phyloP scores from a whole-genome alignment of 2,888 invertebrate species.

The Rambutsinella grinnellia region DNA sequence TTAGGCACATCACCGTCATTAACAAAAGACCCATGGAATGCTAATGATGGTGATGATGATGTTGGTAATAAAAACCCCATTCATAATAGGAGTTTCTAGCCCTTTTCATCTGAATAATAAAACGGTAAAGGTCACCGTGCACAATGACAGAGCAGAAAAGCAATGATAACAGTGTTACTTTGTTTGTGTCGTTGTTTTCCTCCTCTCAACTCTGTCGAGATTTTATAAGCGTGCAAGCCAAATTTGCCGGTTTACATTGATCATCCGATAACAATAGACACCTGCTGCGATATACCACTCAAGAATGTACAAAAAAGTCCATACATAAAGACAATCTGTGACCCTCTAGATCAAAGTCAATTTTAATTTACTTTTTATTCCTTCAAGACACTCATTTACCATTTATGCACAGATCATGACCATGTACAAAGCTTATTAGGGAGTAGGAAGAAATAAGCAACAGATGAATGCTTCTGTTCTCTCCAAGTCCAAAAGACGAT shows the following conservation, averaged over 20 bases:
- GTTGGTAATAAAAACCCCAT: too few relatives aligned
- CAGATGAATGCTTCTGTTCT: too few relatives aligned
- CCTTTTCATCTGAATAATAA: neutral
- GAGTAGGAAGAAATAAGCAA: too few relatives aligned
- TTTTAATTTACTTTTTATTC: neutral
- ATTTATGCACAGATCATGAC: too few relatives aligned
- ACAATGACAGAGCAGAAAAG: neutral
- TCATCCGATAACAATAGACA: slow-evolving; percentile 25
- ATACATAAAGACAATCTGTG: neutral
- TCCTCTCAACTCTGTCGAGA: neutral
- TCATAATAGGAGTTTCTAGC: too few relatives aligned
- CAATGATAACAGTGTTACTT: too few relatives aligned
- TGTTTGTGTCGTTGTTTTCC: neutral
- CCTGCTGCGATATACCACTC: slow-evolving; percentile 7
- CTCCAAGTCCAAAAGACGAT: too few relatives aligned
- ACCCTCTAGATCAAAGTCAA: slow-evolving; percentile 27
- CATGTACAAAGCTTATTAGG: too few relatives aligned
- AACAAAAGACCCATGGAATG: too few relatives aligned
- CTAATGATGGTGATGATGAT: too few relatives aligned
- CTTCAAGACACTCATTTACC: too few relatives aligned
- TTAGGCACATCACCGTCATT: neutral
- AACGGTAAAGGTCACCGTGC: neutral
- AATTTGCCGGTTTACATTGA: slow-evolving; percentile 29
- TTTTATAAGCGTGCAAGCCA: slow-evolving; percentile 1
- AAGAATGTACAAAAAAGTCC: neutral